Conservation (phyloP, 2,797 vertebrate genomes). For the Paratrypauchen microcephalus region DNA sequence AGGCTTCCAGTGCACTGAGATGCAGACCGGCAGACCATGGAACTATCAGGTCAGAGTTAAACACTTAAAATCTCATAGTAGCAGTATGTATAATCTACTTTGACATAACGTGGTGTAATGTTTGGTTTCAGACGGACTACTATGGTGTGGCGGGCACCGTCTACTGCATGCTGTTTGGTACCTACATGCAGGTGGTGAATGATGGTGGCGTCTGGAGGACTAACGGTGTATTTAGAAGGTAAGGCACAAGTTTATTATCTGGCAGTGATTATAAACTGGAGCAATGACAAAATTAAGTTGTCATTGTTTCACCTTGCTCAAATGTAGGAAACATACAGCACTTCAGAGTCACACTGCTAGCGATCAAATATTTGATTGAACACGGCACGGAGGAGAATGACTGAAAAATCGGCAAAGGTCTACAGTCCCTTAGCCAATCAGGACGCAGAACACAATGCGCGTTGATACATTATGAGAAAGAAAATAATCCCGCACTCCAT, state of each 20-base stretch:
- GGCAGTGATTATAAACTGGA: background rate
- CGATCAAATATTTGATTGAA: too few species aligned
- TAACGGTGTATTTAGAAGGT: slow-evolving; percentile 85
- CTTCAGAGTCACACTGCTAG: too few species aligned
- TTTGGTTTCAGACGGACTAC: slow-evolving; percentile 84
- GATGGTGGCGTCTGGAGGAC: slow-evolving; percentile 86
- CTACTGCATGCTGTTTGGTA: slow-evolving; percentile 91
- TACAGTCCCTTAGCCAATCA: too few species aligned
- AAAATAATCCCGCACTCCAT: too few species aligned
- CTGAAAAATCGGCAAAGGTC: too few species aligned
- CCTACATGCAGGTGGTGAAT: slow-evolving; percentile 87
- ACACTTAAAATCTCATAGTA: background rate
- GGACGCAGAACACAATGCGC: too few species aligned
- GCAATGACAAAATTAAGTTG: too few species aligned
- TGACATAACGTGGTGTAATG: background rate
- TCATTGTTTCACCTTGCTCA: too few species aligned
- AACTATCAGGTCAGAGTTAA: slow-evolving; percentile 85
- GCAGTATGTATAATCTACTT: too few species aligned
- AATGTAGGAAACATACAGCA: too few species aligned
- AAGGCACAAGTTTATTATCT: background rate
- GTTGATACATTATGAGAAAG: too few species aligned
- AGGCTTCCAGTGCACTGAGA: slow-evolving; percentile 93
- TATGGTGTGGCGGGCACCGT: slow-evolving; percentile 90
- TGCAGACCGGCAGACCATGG: slow-evolving; percentile 89
- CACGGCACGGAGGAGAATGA: too few species aligned